Evolutionary conservation across 2,888 invertebrate species (phyloP), one percentile per base, ranked within the genome.

Genomic region (Epistrophe eligans): DNA sequence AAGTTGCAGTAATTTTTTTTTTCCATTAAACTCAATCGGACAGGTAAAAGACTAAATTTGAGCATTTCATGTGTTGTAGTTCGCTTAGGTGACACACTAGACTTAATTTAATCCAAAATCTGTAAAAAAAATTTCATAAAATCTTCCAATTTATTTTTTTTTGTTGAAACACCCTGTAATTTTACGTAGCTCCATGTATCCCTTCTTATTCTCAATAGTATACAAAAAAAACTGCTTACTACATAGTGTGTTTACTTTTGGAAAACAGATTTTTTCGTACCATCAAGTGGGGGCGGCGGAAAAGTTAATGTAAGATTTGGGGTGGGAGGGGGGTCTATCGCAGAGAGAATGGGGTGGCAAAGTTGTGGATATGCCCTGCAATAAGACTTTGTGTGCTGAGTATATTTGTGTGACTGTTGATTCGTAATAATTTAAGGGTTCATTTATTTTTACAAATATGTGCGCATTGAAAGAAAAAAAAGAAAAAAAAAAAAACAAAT

Each of bases 381-480:
- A 35, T 64, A 66, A 45, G 64, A 45, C n/a, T 45, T 19, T 40
- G 19, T 50, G 40, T 43, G 19, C 62, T 55, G 45, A 45, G 45
- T 45, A 5, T 32, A 5, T 32, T 32, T 35, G 17, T 48, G 35
- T 35, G 32, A 72, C 64, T 64, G 66, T 66, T 52, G 76, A 84
- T 80, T 80, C 74, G 82, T 82, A 85, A 85, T 85, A 85, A 85
- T 79, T 83, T 85, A 87, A 87, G 82, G 87, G 87, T 83, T 83
- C 79, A 87, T 87, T 87, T 87, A 83, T 83, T 87, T 87, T 83
- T 79, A 87, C 83, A 83, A 87, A 87, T 87, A 87, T 87, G 87
- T 70, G 70, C 55, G 24, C 67, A 70, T 50, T 67, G 15, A 24
- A 52, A 28, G 15, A 50, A 67, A 24, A 40, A 87, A 82, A 50